Percentiles rank a stretch among this genome's conserved stretches.
phyloP scores from a whole-genome alignment of 2,888 invertebrate genomes.

The Myopa tessellatipennis region DNA sequence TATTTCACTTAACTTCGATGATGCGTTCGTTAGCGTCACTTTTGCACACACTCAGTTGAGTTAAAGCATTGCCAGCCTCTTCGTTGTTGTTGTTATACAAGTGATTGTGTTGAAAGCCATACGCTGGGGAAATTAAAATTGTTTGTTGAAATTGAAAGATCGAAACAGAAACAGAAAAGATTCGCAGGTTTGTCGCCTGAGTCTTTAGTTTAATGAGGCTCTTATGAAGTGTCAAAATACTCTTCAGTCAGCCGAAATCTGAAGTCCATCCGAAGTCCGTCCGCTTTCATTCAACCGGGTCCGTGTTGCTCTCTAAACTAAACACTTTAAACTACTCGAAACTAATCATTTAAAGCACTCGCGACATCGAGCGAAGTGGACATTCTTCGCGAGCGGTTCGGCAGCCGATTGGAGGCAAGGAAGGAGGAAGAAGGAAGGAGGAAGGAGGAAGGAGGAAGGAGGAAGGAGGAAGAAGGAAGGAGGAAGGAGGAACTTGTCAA shows the following conservation, averaged over 20 bases:
- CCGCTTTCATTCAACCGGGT: too few relatives aligned
- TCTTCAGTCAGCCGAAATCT: not conserved
- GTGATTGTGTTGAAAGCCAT: slow-evolving; percentile 8
- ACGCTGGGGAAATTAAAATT: slow-evolving; percentile 36
- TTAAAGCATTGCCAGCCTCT: too few relatives aligned
- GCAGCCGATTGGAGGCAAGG: not conserved
- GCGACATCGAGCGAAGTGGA: not conserved
- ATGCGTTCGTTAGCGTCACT: slow-evolving; percentile 20
- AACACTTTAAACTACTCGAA: too few relatives aligned
- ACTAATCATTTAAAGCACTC: too few relatives aligned
- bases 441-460: not conserved
- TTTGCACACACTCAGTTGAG: not conserved
- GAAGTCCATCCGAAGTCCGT: too few relatives aligned
- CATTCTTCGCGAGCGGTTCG: too few relatives aligned
- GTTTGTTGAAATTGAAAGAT: not conserved
- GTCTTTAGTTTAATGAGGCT: slow-evolving; percentile 23
- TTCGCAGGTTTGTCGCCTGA: too few relatives aligned
- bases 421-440: not conserved
- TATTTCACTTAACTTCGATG: not conserved
- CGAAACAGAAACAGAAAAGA: too few relatives aligned
- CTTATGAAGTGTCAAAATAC: slow-evolving; percentile 30
- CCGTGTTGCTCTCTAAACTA: too few relatives aligned
- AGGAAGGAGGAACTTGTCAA: slow-evolving; percentile 32
- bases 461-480: not conserved
- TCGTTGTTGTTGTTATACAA: slow-evolving; percentile 1